Evolutionary conservation across 2,888 invertebrate genomes (phyloP), one percentile per base, ranked within the genome.

Genomic region (Cerceris rybyensis): DNA sequence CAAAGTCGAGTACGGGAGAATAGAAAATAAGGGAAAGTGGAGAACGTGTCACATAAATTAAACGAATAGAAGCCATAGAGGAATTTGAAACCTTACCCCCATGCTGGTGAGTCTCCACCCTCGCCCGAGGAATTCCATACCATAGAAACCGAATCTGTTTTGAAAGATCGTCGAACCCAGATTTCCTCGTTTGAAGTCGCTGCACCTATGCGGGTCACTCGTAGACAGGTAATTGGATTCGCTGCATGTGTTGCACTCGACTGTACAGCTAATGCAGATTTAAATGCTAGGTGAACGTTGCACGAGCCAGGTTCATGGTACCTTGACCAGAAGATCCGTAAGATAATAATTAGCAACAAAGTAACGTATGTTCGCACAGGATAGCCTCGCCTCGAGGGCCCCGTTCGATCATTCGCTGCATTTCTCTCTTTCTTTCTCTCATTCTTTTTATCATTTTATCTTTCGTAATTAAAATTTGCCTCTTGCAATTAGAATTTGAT

Each of bases 261-360:
- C 67, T 43, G 46, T 13, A 59, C 55, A 59, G 68, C 61, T 79
- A 79, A 80, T 72, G 67, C 64, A 42, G 42, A 67, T 72, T 79
- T 75, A 81, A 81, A 81, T 68, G 70, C 49, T 50, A 42, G 67
- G 13, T 73, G 43, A 59, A 43, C 13, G 57, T 17, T 49, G 46
- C 57, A 8, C 63, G 54, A 42, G 50, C 50, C 58, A 60, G 16
- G 14, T 42, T 14, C 60, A 13, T 43, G 67, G 70, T 61, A 52
- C 66, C 75, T 63, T 49, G 55, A 67, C 67, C 71, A 49, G 46
- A 43, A 60, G 71, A 65, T 77, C 39, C 57, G 59, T 66, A 54
- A 70, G 78, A 75, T 70, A 72, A 81, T 81, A 78, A 82, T 82
- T 82, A 81, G 75, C 75, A 82, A 58, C 60, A 75, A 76, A 61